Evolutionary conservation across 2,888 invertebrate species (phyloP).

Genomic region (Watsonalla binaria): DNA sequence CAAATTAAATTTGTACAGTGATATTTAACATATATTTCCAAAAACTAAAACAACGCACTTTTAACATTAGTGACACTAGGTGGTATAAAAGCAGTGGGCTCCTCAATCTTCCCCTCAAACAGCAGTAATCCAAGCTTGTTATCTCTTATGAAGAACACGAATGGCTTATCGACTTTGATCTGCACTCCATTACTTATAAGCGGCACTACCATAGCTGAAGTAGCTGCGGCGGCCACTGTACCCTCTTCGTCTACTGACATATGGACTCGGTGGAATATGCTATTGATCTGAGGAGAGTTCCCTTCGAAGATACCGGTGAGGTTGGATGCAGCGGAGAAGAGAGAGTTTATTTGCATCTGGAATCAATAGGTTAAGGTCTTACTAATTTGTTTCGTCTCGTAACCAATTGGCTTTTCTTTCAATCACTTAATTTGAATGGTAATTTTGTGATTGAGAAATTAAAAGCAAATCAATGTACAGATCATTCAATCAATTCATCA

Average conservation of each 20-base stretch:
- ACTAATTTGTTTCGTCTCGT: no score
- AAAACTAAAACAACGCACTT: not conserved
- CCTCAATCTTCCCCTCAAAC: constrained; percentile 81
- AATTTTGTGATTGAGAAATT: no score
- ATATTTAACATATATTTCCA: no score
- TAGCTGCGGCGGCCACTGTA: constrained; percentile 81
- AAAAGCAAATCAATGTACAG: no score
- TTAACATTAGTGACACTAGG: not conserved
- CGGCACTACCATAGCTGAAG: constrained; percentile 79
- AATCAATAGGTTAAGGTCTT: no score
- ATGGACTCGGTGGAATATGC: constrained; percentile 80
- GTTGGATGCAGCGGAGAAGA: constrained; percentile 78
- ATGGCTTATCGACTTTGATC: constrained; percentile 80
- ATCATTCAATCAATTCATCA: no score
- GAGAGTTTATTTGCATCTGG: constrained; percentile 78
- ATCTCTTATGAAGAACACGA: constrained; percentile 82
- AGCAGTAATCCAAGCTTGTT: constrained; percentile 72
- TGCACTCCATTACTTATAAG: constrained; percentile 76
- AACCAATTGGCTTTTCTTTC: no score
- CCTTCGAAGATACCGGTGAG: constrained; percentile 75
- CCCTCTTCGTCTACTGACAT: constrained; percentile 83
- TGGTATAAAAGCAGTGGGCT: constrained; percentile 50
- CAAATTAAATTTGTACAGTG: no score
- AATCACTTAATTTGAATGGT: no score
- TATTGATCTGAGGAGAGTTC: constrained; percentile 63